Conservation (phyloP, 1,140 invertebrate genomes). For the Drosophila ambigua region DNA sequence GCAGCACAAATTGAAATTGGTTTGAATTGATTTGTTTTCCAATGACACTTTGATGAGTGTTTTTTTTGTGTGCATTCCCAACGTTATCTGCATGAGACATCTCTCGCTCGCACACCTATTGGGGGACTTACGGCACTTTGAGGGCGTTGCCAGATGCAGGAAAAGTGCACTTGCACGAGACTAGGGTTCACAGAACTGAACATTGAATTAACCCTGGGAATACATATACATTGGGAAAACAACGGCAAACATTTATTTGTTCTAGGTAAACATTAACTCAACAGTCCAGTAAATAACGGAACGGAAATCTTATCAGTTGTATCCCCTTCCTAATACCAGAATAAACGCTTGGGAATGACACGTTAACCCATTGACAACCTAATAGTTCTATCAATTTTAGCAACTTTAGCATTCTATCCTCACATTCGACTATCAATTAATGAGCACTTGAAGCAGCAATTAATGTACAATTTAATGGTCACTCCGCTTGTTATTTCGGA, state of each 20-base stretch:
- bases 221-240: too few relatives aligned
- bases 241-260: not conserved
- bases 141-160: not conserved
- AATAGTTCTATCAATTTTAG: not conserved
- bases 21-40: conserved; percentile 58
- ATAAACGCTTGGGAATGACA: conserved; percentile 19
- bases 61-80: conserved; percentile 11
- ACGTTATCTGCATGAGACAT: conserved; percentile 40
- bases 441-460: conserved; percentile 51
- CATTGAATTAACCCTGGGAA: not conserved
- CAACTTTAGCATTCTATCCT: conserved; percentile 32
- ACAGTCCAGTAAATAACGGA: not conserved
- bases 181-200: conserved; percentile 6
- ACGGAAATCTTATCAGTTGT: conserved; percentile 1
- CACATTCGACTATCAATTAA: conserved; percentile 52
- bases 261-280: not conserved
- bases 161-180: not conserved
- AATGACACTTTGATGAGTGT: conserved; percentile 16
- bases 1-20: conserved; percentile 49
- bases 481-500: conserved; percentile 35
- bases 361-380: not conserved
- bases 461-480: conserved; percentile 42
- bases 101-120: conserved; percentile 19
- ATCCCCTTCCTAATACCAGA: conserved; percentile 1
- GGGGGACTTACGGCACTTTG: conserved; percentile 13